These are phyloP conservation scores for Dinoponera quadriceps DNA, from an alignment of 1,140 invertebrate genomes.

Conservation along the genomic window DNA sequence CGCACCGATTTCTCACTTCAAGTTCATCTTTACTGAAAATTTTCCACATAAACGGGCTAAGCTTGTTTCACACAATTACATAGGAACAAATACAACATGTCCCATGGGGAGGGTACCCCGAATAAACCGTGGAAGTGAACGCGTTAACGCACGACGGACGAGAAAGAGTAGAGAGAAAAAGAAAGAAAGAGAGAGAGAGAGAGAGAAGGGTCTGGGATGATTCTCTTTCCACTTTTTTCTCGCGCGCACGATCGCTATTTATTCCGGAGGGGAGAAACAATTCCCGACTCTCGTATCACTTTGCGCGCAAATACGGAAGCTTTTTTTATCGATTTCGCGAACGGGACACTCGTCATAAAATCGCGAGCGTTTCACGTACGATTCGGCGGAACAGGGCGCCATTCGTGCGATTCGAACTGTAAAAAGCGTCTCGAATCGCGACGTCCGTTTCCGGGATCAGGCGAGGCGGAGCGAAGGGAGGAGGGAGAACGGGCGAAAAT, in stretches of 20 bases:
- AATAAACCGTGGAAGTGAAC: too few species aligned
- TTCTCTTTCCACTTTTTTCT: neutral
- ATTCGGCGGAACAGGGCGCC: neutral
- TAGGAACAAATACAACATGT: too few species aligned
- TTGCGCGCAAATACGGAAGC: neutral
- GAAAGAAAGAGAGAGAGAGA: too few species aligned
- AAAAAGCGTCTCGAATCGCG: neutral
- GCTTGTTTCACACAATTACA: too few species aligned
- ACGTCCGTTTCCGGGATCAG: slow-evolving; percentile 14
- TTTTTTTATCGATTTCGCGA: neutral
- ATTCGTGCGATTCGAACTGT: neutral
- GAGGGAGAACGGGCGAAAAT: slow-evolving; percentile 1
- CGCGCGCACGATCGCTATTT: neutral
- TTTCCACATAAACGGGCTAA: too few species aligned
- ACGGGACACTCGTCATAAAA: slow-evolving; percentile 9
- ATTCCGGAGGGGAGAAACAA: neutral
- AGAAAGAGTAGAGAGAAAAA: too few species aligned
- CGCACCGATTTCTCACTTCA: too few species aligned
- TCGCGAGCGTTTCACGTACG: neutral
- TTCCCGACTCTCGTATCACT: neutral
- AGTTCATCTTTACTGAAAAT: too few species aligned
- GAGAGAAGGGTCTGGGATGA: neutral
- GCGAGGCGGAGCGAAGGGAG: too few species aligned
- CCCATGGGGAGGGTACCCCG: too few species aligned
- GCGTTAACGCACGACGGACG: too few species aligned